Percentiles rank a stretch among this genome's conserved stretches.
Conservation (phyloP, 2,113 vertebrate species). For the Puntigrus tetrazona region DNA sequence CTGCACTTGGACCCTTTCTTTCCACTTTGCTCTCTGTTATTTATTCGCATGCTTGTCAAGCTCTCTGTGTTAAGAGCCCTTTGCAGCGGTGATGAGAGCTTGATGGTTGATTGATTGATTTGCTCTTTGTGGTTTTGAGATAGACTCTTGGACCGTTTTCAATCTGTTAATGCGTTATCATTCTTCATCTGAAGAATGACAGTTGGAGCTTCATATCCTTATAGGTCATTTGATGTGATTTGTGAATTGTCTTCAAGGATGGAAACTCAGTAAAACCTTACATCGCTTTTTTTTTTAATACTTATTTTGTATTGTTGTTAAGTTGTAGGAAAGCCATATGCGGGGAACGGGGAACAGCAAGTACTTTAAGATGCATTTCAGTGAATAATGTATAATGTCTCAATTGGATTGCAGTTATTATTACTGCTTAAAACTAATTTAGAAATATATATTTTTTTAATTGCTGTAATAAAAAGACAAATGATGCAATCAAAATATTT, state of each 20-base stretch:
- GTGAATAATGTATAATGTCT: not conserved
- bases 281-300: not conserved
- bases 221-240: not conserved
- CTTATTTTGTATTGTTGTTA: not conserved
- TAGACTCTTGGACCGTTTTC: constrained; percentile 3
- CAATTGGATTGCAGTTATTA: not conserved
- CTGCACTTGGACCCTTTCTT: not conserved
- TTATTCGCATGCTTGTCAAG: not conserved
- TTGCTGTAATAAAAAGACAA: not conserved
- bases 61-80: not conserved
- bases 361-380: not conserved
- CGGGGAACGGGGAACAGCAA: not conserved
- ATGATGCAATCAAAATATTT: no score
- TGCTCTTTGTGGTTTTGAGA: constrained; percentile 20
- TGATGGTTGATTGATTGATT: constrained; percentile 27
- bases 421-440: not conserved
- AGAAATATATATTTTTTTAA: not conserved
- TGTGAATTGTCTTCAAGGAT: not conserved
- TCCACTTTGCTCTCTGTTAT: not conserved
- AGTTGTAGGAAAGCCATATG: not conserved
- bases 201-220: not conserved
- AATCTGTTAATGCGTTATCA: constrained; percentile 1
- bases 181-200: not conserved
- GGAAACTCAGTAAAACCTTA: not conserved
- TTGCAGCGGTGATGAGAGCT: constrained; percentile 8